Evolutionary conservation across 2,888 invertebrate species (phyloP), one percentile per base, ranked within the genome.

Genomic region (Euzetes globulus): DNA sequence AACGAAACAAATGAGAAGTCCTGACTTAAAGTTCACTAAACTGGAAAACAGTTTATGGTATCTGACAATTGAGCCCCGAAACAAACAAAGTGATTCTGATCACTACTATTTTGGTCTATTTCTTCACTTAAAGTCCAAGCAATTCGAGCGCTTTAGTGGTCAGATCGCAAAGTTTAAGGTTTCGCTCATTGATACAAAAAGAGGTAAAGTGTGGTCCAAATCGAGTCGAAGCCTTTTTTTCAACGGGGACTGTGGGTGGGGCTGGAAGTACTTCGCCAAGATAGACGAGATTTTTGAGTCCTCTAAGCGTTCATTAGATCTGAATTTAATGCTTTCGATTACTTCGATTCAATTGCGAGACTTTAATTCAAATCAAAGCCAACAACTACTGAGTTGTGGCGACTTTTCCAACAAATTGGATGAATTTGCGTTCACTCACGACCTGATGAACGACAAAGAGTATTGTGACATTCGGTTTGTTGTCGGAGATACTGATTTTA

Each of bases 391-490:
- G 22, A 11, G 47, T 55, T 55, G 13, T 22, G 55, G 55, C 17
- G 55, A 55, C 17, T n/a, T n/a, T n/a, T 55, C 3, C 25, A 5
- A 19, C 25, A 6, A 22, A 5, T 25, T 11, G 6, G 55, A 55
- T 13, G 22, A 5, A 50, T 50, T 22, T 55, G 6, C 22, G 7
- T 55, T 55, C 55, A 55, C 19, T 17, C 63, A 63, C 33, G 63
- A 63, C 63, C n/a, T 63, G 5, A 63, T 63, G 17, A 63, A 63
- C n/a, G 63, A 63, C 25, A 27, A n/a, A 17, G 63, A 63, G 17
- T 63, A 13, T 17, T 29, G 33, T 29, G 63, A 63, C 33, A 33
- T 33, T 29, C 5, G 1, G 11, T 29, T 27, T 17, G 5, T 27
- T 29, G 19, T 63, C 9, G 29, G 33, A 29, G 63, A 63, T 33